Evolutionary conservation across 1,140 invertebrate species (phyloP), one percentile per base, ranked within the genome.

Genomic region (Drosophila quadrilineata): DNA sequence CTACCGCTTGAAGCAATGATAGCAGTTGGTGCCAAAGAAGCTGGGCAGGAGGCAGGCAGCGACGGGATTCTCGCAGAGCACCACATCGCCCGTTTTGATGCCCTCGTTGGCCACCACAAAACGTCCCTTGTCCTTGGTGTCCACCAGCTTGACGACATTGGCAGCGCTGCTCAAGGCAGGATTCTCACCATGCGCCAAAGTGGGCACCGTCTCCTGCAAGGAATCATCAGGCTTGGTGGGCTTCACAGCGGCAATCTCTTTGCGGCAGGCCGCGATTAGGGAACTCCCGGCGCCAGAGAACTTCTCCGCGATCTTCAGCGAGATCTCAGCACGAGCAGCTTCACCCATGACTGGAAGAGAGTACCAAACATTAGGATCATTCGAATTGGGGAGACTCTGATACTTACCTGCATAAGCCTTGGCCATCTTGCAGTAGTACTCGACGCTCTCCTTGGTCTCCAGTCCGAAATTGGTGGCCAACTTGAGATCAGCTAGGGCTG

Each of bases 1-100:
- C 45, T 6, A 94, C 94, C 94, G 92, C 63, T 91, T 89, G 71
- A 96, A 95, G 88, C 97, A 98, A 76, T 96, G 93, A 58, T 95
- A 93, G 85, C 97, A 98, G 87, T 97, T 94, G 4, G 93, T 93
- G 2, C 93, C 93, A 87, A 93, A 95, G 86, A 92, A 93, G 22
- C 94, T 93, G 0, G 94, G 92, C 9, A 95, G 79, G 1, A 97
- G 90, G 49, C 94, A 95, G 1, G 95, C 93, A 2, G 93, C 94
- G 67, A 93, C 94, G 0, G 96, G 94, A 36, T 92, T 90, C 88
- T 98, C 96, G 8, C 93, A 91, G 3, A 94, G 89, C 19, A 97
- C 85, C 6, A 93, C 91, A 74, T 95, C 93, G 0, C 94, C 94
- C 0, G 93, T 92, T 50, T 89, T 89, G 21, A 96, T 91, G 3